Evolutionary conservation across 1,140 invertebrate species (phyloP).

Genomic region (Drosophila sulfurigaster): DNA sequence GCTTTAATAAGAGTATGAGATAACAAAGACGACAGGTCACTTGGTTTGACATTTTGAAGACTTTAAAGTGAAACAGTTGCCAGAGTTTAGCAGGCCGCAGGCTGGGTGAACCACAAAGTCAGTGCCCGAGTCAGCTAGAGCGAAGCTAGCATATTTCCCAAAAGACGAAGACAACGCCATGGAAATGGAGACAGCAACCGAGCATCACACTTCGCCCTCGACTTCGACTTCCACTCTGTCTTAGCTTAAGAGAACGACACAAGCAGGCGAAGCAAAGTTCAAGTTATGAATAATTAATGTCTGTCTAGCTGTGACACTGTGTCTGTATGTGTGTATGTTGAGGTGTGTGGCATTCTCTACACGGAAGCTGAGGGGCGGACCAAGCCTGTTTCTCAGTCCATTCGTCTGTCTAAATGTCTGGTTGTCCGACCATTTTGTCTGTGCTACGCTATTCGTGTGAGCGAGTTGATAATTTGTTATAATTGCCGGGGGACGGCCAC

Average conservation of each 20-base stretch:
- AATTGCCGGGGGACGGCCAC: slow-evolving; percentile 77
- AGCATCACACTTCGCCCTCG: background rate
- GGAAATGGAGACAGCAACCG: slow-evolving; percentile 41
- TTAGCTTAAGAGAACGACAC: slow-evolving; percentile 18
- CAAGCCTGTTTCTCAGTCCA: slow-evolving; percentile 1
- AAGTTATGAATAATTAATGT: slow-evolving; percentile 82
- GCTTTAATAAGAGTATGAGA: background rate
- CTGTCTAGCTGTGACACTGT: slow-evolving; percentile 42
- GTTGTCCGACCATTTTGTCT: slow-evolving; percentile 24
- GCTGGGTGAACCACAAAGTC: slow-evolving; percentile 20
- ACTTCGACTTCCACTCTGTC: background rate
- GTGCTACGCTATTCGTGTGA: slow-evolving; percentile 63
- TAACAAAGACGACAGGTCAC: slow-evolving; percentile 42
- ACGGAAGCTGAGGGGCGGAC: slow-evolving; percentile 39
- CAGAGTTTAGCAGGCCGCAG: slow-evolving; percentile 52
- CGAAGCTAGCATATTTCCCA: slow-evolving; percentile 65
- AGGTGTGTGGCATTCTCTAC: slow-evolving; percentile 38
- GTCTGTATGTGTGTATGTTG: slow-evolving; percentile 43
- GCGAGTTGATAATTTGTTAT: slow-evolving; percentile 82
- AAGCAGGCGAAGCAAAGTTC: slow-evolving; percentile 49
- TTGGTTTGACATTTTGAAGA: slow-evolving; percentile 72
- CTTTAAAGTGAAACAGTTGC: slow-evolving; percentile 76
- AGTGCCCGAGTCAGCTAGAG: slow-evolving; percentile 16
- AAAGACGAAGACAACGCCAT: slow-evolving; percentile 68
- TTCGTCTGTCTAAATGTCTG: slow-evolving; percentile 6